A percentile compares a stretch with the other conserved stretches of the same genome.
phyloP scores from a whole-genome alignment of 2,888 invertebrate species.

The Minunthozetes semirufus region DNA sequence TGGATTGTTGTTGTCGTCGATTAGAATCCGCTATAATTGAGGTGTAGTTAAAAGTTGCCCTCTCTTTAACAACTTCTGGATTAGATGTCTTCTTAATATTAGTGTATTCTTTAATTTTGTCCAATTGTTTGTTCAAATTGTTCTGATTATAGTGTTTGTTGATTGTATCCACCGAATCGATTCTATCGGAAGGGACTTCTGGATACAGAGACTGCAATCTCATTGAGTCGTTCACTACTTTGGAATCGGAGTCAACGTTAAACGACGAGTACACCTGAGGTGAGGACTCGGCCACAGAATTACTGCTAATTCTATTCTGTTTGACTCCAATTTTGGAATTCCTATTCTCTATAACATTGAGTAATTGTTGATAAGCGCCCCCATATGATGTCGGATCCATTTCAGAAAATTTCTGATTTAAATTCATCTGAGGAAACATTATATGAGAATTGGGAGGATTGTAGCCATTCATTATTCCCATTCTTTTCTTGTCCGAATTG shows the following conservation, averaged over 20 bases:
- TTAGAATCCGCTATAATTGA: background rate
- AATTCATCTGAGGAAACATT: conserved; percentile 8
- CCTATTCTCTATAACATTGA: conserved; percentile 7
- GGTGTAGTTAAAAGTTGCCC: conserved; percentile 3
- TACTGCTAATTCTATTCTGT: background rate
- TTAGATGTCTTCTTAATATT: background rate
- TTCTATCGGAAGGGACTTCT: background rate
- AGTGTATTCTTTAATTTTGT: conserved; percentile 13
- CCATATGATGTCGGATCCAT: background rate
- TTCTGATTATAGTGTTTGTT: conserved; percentile 23
- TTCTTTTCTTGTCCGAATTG: background rate
- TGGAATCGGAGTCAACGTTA: background rate
- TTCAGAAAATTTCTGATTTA: conserved; percentile 17
- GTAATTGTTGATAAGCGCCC: conserved; percentile 8
- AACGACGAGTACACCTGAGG: conserved; percentile 16
- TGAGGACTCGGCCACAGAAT: background rate
- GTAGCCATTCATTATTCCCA: background rate
- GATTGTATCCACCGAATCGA: background rate
- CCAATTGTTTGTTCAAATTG: conserved; percentile 1
- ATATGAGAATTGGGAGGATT: background rate
- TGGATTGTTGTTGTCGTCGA: background rate
- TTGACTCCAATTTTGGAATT: background rate
- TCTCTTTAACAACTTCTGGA: conserved; percentile 5
- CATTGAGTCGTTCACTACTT: conserved; percentile 8
- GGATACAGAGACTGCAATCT: background rate